These are phyloP conservation scores for Sericinus montela DNA, from an alignment of 2,888 invertebrate genomes.

Conservation along the genomic window DNA sequence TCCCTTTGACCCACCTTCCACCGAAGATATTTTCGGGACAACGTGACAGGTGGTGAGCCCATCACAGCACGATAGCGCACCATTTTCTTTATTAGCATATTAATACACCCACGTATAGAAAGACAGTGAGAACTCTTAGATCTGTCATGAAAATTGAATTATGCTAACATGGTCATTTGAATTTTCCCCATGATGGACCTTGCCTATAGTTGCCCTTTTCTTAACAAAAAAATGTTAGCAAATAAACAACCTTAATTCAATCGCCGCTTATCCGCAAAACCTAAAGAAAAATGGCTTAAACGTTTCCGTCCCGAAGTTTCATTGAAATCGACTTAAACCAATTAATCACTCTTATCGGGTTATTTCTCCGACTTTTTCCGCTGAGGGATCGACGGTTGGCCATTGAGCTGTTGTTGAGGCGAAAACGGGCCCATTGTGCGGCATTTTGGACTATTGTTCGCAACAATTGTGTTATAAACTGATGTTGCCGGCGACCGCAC, in stretches of 20 bases:
- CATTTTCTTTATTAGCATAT: too few species aligned
- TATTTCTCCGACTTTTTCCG: constrained; percentile 65
- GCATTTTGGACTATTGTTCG: constrained; percentile 52
- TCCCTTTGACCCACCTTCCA: too few species aligned
- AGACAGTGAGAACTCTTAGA: too few species aligned
- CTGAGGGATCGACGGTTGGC: constrained; percentile 54
- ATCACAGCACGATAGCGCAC: too few species aligned
- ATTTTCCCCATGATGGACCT: too few species aligned
- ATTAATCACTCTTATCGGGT: constrained; percentile 77
- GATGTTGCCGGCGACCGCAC: constrained; percentile 55
- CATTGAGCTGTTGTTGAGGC: constrained; percentile 56
- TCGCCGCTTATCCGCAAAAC: constrained; percentile 9
- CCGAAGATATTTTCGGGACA: too few species aligned
- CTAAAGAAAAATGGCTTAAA: constrained; percentile 16
- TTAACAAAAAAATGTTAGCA: too few species aligned
- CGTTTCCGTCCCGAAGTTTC: constrained; percentile 52
- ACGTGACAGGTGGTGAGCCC: too few species aligned
- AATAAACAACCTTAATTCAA: constrained; percentile 35
- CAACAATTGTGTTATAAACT: constrained; percentile 60
- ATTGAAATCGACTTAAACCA: constrained; percentile 74
- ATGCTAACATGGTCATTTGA: too few species aligned
- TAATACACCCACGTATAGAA: too few species aligned
- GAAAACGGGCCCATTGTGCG: constrained; percentile 53
- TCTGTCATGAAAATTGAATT: too few species aligned
- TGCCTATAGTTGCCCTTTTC: too few species aligned